Evolutionary conservation across 2,888 invertebrate genomes (phyloP).

Genomic region (Platycheirus albimanus): DNA sequence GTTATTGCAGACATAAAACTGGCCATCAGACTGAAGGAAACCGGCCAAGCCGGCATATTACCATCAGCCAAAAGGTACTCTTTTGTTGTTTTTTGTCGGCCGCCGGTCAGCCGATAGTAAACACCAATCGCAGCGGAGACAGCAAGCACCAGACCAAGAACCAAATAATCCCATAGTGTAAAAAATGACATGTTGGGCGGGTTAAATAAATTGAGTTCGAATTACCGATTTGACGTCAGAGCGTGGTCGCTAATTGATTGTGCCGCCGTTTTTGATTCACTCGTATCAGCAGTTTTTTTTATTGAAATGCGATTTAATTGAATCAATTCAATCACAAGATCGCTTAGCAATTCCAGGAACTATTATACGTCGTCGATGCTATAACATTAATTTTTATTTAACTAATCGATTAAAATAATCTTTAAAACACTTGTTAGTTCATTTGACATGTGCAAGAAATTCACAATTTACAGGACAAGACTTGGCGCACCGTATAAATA

Average conservation of each 20-base stretch:
- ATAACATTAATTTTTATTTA: no score
- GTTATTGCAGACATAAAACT: conserved; percentile 96
- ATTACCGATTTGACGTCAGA: neutral
- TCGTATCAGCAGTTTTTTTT: no score
- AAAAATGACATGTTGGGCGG: conserved; percentile 81
- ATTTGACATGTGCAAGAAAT: no score
- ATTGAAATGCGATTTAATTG: no score
- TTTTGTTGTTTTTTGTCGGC: conserved; percentile 93
- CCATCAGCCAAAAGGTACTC: conserved; percentile 93
- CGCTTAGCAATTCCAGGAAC: no score
- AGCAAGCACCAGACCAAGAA: conserved; percentile 87
- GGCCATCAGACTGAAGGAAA: conserved; percentile 95
- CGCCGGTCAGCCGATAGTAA: conserved; percentile 93
- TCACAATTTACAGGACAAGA: no score
- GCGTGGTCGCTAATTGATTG: neutral
- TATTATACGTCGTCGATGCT: no score
- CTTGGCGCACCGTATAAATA: no score
- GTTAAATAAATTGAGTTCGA: neutral
- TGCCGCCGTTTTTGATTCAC: no score
- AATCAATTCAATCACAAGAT: no score
- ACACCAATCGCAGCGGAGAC: conserved; percentile 91
- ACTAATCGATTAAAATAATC: no score
- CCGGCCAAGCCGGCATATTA: conserved; percentile 91
- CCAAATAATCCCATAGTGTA: conserved; percentile 89
- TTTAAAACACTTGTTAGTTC: no score